These are phyloP conservation scores for Aricia agestis DNA, from an alignment of 1,140 invertebrate genomes.

Conservation along the genomic window DNA sequence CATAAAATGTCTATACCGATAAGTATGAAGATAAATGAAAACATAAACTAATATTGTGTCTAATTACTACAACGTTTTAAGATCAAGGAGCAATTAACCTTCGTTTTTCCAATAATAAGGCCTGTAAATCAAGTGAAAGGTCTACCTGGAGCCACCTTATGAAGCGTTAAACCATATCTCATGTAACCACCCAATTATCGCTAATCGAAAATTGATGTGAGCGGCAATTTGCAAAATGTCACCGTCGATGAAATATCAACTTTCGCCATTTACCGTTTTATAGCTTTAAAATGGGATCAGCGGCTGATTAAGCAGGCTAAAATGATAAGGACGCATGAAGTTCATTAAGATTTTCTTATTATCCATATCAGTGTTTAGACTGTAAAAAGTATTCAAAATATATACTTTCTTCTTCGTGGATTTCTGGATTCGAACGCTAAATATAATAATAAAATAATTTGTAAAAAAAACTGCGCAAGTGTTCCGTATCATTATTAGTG, in stretches of 20 bases:
- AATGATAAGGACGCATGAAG: slow-evolving; percentile 7
- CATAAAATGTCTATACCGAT: too few species aligned
- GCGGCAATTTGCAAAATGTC: slow-evolving; percentile 69
- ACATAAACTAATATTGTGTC: too few species aligned
- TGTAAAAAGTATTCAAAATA: too few species aligned
- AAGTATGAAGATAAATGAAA: too few species aligned
- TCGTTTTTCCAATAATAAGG: background rate
- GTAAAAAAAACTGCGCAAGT: too few species aligned
- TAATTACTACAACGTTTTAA: too few species aligned
- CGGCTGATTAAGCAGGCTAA: slow-evolving; percentile 23
- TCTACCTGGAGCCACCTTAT: background rate
- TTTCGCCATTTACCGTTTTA: slow-evolving; percentile 53
- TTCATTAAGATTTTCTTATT: slow-evolving; percentile 16
- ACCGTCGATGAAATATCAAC: slow-evolving; percentile 59
- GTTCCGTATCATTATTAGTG: too few species aligned
- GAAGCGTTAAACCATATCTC: slow-evolving; percentile 30
- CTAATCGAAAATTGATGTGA: slow-evolving; percentile 73
- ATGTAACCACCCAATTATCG: slow-evolving; percentile 50
- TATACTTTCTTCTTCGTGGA: too few species aligned
- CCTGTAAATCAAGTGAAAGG: background rate
- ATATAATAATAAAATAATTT: too few species aligned
- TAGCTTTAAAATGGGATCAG: slow-evolving; percentile 29
- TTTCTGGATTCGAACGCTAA: too few species aligned
- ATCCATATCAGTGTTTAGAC: background rate
- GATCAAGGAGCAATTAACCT: too few species aligned